Percentiles rank a stretch among this genome's conserved stretches.
Evolutionary conservation across 2,888 invertebrate genomes (phyloP).

Genomic region (Siphonodentalium dalli): DNA sequence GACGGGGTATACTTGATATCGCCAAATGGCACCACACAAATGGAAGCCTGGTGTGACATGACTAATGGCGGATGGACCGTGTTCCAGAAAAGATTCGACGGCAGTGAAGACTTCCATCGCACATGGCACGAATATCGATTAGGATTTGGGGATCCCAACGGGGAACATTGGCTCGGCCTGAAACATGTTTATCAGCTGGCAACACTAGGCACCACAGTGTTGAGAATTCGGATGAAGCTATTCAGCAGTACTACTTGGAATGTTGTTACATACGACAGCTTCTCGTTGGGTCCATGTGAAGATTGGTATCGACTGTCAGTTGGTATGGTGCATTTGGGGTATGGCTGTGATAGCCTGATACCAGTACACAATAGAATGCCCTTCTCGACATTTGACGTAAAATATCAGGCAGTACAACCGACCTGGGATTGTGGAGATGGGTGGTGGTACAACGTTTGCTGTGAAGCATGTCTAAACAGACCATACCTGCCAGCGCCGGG

Average conservation of each 20-base stretch:
- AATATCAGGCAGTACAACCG: neutral
- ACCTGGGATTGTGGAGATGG: neutral
- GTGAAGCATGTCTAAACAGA: slow-evolving; percentile 1
- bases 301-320: neutral
- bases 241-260: neutral
- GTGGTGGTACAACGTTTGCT: slow-evolving; percentile 5
- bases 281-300: neutral
- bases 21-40: neutral
- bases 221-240: neutral
- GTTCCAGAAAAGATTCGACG: slow-evolving; percentile 1
- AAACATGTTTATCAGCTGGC: neutral
- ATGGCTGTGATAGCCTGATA: neutral
- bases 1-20: slow-evolving; percentile 4
- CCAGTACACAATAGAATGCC: neutral
- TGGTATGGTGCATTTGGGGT: neutral
- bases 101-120: slow-evolving; percentile 3
- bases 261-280: neutral
- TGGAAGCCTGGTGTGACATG: slow-evolving; percentile 8
- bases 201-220: neutral
- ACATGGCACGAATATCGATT: slow-evolving; percentile 1
- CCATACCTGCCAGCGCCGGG: slow-evolving; percentile 9
- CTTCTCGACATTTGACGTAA: neutral
- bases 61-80: slow-evolving; percentile 7
- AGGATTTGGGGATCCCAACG: neutral
- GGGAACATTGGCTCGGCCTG: slow-evolving; percentile 5